Evolutionary conservation across 2,888 invertebrate species (phyloP), one percentile per base, ranked within the genome.

Genomic region (Campopleginae sp.): DNA sequence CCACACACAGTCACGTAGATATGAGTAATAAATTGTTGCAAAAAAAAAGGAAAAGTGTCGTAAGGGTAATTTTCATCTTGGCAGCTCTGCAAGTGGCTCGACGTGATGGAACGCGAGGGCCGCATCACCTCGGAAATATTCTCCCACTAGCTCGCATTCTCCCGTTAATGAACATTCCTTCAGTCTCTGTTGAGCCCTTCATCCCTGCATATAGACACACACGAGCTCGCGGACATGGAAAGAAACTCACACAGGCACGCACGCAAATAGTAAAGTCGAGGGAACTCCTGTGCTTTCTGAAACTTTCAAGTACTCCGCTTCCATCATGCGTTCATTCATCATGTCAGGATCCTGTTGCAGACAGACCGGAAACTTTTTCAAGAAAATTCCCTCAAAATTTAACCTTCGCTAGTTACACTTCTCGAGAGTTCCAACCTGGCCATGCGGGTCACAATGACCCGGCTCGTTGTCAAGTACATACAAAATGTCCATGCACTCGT

Each of bases 121-220:
- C 81, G 77, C 72, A 80, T 80, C 82, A 61, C 80, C 74, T 82
- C 66, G 82, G 82, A 82, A 85, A 82, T 82, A 80, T 85, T 85
- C 80, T 82, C 72, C 77, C 82, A 66, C 72, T 77, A 74, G 80
- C 80, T 82, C 77, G 76, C 82, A 85, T 85, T 85, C 85, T 82
- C 82, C 77, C 85, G 82, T 85, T 85, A 85, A 85, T 85, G 85
- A 85, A 85, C 85, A 85, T 85, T 85, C 82, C 82, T 66, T 71
- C 72, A 66, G 76, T 82, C 77, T 54, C 77, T 82, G 72, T 72
- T 76, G 77, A 82, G 77, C 80, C 82, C 85, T 82, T 72, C 80
- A 71, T 71, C 48, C 75, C 33, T 71, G 44, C 68, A 12, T 48
- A 51, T 33, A 71, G 38, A 65, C 65, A 66, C 33, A 27, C 54